A percentile compares a stretch with the other conserved stretches of the same genome.
Evolutionary conservation across 2,797 vertebrate species (phyloP).

Genomic region (Champsocephalus gunnari): DNA sequence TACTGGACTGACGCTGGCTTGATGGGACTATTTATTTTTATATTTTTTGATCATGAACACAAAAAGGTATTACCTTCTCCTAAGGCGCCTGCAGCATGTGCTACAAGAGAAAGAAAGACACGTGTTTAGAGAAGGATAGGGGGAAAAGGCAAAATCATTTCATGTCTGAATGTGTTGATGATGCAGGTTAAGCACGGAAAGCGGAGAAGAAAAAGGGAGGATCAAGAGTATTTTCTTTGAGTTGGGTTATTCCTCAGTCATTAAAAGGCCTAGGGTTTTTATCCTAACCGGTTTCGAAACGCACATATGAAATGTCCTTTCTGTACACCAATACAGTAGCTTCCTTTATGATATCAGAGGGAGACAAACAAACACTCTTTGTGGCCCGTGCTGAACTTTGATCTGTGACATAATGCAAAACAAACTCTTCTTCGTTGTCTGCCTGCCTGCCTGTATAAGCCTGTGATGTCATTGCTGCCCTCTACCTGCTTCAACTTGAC

Average conservation of each 20-base stretch:
- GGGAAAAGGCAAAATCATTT: not conserved
- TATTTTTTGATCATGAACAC: conserved; percentile 15
- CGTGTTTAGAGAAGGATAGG: not conserved
- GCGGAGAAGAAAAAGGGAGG: conserved; percentile 14
- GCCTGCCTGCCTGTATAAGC: conserved; percentile 53
- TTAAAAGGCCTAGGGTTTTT: conserved; percentile 44
- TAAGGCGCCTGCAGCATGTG: conserved; percentile 6
- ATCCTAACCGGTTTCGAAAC: conserved; percentile 35
- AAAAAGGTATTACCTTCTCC: conserved; percentile 53
- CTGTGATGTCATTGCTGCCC: conserved; percentile 46
- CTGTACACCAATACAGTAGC: not conserved
- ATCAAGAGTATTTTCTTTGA: conserved; percentile 38
- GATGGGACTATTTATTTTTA: not conserved
- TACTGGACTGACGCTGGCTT: conserved; percentile 3
- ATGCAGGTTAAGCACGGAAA: conserved; percentile 3
- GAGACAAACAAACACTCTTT: conserved; percentile 2
- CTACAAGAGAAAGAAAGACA: conserved; percentile 37
- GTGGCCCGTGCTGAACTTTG: conserved; percentile 26
- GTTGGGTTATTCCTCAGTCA: conserved; percentile 32
- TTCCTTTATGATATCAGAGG: conserved; percentile 20
- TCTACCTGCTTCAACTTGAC: conserved; percentile 69
- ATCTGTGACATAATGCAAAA: conserved; percentile 48
- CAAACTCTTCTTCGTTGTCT: conserved; percentile 19
- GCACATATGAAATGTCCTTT: conserved; percentile 2
- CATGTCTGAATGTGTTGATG: conserved; percentile 15